phyloP scores from a whole-genome alignment of 2,797 vertebrate species.

The Gastrophryne carolinensis region DNA sequence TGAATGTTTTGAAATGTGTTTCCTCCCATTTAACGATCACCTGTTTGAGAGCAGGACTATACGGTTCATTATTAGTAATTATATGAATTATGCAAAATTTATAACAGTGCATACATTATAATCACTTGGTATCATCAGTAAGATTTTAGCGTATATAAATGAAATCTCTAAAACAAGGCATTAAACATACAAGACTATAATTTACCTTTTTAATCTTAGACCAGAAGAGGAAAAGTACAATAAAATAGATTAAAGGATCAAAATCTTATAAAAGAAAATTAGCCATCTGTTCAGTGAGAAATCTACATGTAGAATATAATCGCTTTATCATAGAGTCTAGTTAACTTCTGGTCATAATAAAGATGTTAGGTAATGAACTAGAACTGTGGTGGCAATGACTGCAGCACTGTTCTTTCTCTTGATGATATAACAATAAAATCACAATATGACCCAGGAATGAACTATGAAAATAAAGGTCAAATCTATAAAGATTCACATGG shows the following conservation, averaged over 20 bases:
- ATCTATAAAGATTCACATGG: no score
- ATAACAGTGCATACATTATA: constrained; percentile 38
- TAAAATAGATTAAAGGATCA: constrained; percentile 50
- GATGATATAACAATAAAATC: not conserved
- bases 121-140: constrained; percentile 40
- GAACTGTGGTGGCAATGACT: constrained; percentile 5
- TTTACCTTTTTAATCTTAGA: constrained; percentile 39
- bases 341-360: constrained; percentile 36
- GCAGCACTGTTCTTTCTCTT: constrained; percentile 2
- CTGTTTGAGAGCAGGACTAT: constrained; percentile 34
- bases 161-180: constrained; percentile 34
- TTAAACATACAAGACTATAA: constrained; percentile 40
- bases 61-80: constrained; percentile 46
- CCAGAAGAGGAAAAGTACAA: constrained; percentile 41
- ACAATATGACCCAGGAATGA: not conserved
- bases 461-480: not conserved
- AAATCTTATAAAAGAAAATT: constrained; percentile 45
- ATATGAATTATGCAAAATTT: constrained; percentile 48
- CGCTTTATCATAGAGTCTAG: constrained; percentile 22
- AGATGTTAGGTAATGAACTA: constrained; percentile 43
- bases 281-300: constrained; percentile 47
- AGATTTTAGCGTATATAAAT: constrained; percentile 45
- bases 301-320: constrained; percentile 29
- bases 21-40: constrained; percentile 43
- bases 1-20: constrained; percentile 34